These are phyloP conservation scores for Diplodus puntazzo DNA, from an alignment of 2,797 vertebrate species.

Conservation along the genomic window DNA sequence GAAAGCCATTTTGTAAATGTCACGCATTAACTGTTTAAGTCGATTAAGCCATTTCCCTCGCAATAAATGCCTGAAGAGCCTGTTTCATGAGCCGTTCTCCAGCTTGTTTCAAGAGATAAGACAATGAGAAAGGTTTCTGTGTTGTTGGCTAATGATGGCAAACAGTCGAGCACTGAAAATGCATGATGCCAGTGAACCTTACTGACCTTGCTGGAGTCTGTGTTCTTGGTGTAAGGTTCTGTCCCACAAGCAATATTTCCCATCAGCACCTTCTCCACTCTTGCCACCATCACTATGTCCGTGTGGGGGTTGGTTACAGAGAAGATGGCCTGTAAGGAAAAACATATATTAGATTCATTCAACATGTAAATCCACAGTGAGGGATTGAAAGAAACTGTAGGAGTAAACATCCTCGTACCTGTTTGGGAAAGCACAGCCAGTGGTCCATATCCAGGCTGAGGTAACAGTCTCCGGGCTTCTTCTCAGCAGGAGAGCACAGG, in stretches of 20 bases:
- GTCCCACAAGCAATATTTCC: conserved; percentile 94
- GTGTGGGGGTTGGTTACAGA: conserved; percentile 95
- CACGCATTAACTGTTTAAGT: conserved; percentile 42
- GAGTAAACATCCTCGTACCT: conserved; percentile 82
- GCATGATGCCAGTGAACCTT: background rate
- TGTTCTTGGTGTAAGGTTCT: conserved; percentile 97
- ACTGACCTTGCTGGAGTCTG: conserved; percentile 96
- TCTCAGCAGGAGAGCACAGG: conserved; percentile 79
- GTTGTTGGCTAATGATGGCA: conserved; percentile 1
- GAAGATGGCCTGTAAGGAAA: conserved; percentile 90
- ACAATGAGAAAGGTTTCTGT: conserved; percentile 10
- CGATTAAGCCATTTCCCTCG: conserved; percentile 48
- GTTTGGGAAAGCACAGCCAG: conserved; percentile 94
- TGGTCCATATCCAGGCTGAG: conserved; percentile 90
- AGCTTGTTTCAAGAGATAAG: conserved; percentile 22
- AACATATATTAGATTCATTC: conserved; percentile 5
- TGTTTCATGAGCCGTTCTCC: conserved; percentile 18
- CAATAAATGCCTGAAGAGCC: conserved; percentile 23
- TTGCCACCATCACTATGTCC: conserved; percentile 95
- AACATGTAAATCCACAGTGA: background rate
- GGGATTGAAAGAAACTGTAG: background rate
- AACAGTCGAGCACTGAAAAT: background rate
- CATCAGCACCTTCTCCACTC: conserved; percentile 96
- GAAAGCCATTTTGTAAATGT: conserved; percentile 57
- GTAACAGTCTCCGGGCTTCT: conserved; percentile 88